A percentile compares a stretch with the other conserved stretches of the same genome.
These are phyloP conservation scores for Hypocryptadius cinnamomeus DNA, from an alignment of 2,113 vertebrate genomes.

Conservation along the genomic window DNA sequence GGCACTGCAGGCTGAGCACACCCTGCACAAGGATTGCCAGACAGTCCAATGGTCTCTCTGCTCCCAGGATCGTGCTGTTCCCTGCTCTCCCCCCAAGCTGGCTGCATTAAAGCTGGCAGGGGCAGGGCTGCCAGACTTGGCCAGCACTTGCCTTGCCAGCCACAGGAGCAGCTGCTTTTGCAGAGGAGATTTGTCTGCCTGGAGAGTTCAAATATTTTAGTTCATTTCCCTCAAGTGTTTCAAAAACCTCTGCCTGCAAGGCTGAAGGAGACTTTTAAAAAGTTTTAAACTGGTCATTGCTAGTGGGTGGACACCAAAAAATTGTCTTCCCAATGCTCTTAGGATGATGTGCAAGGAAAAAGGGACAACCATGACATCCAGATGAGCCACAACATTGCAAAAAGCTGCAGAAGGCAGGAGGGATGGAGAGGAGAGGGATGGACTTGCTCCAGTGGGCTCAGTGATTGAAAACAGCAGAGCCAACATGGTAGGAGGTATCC, in stretches of 20 bases:
- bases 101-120: neutral
- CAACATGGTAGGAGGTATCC: neutral
- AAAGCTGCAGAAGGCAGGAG: neutral
- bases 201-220: neutral
- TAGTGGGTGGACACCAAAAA: neutral
- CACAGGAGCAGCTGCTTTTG: neutral
- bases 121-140: neutral
- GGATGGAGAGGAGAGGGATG: neutral
- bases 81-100: neutral
- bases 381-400: neutral
- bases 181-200: neutral
- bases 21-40: neutral
- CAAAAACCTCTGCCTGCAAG: neutral
- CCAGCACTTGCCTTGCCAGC: neutral
- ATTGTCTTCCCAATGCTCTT: neutral
- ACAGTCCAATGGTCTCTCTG: fast-evolving
- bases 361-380: neutral
- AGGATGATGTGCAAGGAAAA: neutral
- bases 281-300: neutral
- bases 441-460: neutral
- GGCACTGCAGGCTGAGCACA: neutral
- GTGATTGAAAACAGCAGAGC: neutral
- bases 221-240: neutral
- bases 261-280: neutral
- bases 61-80: neutral